Evolutionary conservation across 1,140 invertebrate genomes (phyloP).

Genomic region (Hermetia illucens): DNA sequence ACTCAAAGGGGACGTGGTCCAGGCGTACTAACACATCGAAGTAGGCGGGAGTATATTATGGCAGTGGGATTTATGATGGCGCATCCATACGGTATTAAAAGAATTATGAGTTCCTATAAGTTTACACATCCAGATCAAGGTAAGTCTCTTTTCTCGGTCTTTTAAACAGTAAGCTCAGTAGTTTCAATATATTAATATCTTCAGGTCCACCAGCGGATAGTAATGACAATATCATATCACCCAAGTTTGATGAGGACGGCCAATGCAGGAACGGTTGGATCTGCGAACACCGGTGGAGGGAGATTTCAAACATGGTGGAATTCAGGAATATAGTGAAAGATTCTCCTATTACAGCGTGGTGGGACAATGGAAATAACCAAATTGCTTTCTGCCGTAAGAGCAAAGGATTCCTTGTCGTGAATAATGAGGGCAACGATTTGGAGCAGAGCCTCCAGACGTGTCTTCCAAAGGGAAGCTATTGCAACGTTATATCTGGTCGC

Average conservation of each 20-base stretch:
- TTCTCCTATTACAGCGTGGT: slow-evolving; percentile 48
- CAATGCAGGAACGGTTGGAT: slow-evolving; percentile 55
- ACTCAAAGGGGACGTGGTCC: slow-evolving; percentile 44
- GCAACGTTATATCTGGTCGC: slow-evolving; percentile 71
- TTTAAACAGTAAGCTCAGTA: too few species aligned
- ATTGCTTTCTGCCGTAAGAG: slow-evolving; percentile 63
- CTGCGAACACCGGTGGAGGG: slow-evolving; percentile 82
- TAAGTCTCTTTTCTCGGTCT: too few species aligned
- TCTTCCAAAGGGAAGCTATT: slow-evolving; percentile 63
- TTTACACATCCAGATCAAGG: slow-evolving; percentile 37
- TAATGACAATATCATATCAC: slow-evolving; percentile 31
- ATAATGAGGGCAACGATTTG: slow-evolving; percentile 41
- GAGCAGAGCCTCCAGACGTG: slow-evolving; percentile 47
- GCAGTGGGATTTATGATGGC: slow-evolving; percentile 66
- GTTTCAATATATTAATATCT: too few species aligned
- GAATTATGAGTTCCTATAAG: slow-evolving; percentile 61
- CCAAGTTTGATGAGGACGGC: slow-evolving; percentile 37
- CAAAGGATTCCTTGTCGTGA: slow-evolving; percentile 61
- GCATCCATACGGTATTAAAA: slow-evolving; percentile 54
- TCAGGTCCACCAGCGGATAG: slow-evolving; percentile 27
- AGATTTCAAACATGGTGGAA: slow-evolving; percentile 72
- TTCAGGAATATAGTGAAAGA: slow-evolving; percentile 54
- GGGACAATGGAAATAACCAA: slow-evolving; percentile 62
- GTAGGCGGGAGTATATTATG: slow-evolving; percentile 51
- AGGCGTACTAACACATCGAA: slow-evolving; percentile 47